Evolutionary conservation across 2,797 vertebrate species (phyloP).

Genomic region (Epinephelus coioides): DNA sequence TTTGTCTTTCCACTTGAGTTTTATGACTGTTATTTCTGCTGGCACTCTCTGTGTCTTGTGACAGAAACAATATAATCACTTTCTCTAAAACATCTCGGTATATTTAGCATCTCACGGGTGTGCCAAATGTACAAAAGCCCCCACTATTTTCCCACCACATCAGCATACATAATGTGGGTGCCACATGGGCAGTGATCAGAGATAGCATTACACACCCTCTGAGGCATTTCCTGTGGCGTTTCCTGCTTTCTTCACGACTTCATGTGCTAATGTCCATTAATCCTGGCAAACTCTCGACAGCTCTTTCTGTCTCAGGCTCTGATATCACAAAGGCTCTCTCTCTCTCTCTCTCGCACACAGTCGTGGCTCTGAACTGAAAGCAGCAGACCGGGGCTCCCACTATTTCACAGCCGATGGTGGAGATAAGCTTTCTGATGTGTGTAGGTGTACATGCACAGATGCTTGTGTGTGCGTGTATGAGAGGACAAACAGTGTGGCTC

Average conservation of each 20-base stretch:
- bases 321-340: constrained; percentile 73
- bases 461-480: constrained; percentile 45
- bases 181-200: constrained; percentile 74
- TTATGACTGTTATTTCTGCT: background rate
- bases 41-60: background rate
- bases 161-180: constrained; percentile 66
- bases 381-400: constrained; percentile 45
- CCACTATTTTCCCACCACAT: constrained; percentile 64
- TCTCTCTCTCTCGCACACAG: constrained; percentile 51
- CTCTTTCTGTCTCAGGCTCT: constrained; percentile 68
- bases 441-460: constrained; percentile 37
- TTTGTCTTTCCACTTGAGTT: background rate
- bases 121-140: constrained; percentile 36
- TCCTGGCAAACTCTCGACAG: constrained; percentile 68
- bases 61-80: background rate
- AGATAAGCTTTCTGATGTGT: constrained; percentile 72
- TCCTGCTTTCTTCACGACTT: constrained; percentile 75
- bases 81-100: constrained; percentile 8
- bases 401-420: constrained; percentile 71
- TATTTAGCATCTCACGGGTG: constrained; percentile 28
- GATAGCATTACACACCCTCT: constrained; percentile 85
- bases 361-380: constrained; percentile 34
- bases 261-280: constrained; percentile 80
- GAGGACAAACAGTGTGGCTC: constrained; percentile 12
- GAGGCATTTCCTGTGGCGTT: constrained; percentile 85